A percentile compares a stretch with the other conserved stretches of the same genome.
These are phyloP conservation scores for Acleris laterana DNA, from an alignment of 2,888 invertebrate genomes.

Conservation along the genomic window DNA sequence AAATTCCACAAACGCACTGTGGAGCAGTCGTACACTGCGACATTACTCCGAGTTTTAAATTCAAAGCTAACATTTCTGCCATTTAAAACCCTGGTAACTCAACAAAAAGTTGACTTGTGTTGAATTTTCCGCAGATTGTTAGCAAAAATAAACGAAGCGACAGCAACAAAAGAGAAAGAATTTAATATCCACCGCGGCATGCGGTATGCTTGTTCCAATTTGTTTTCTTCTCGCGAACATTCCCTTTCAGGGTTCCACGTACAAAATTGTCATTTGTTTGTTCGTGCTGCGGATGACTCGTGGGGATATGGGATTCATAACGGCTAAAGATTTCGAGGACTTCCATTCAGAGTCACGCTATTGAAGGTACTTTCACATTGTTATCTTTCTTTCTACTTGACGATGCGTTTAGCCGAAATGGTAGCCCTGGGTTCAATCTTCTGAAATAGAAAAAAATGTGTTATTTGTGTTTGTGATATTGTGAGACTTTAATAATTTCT, in stretches of 20 bases:
- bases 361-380: constrained; percentile 19
- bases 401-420: too few relatives aligned
- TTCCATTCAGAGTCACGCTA: neutral
- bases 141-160: constrained; percentile 67
- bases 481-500: too few relatives aligned
- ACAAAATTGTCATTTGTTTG: constrained; percentile 52
- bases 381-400: constrained; percentile 12
- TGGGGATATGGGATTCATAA: constrained; percentile 40
- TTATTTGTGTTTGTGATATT: too few relatives aligned
- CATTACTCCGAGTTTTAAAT: constrained; percentile 48
- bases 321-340: constrained; percentile 22
- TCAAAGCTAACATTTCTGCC: constrained; percentile 60
- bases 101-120: constrained; percentile 60
- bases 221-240: constrained; percentile 71
- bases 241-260: constrained; percentile 63
- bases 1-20: neutral
- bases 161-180: constrained; percentile 73
- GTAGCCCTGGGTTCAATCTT: too few relatives aligned
- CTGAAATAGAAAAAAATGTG: too few relatives aligned
- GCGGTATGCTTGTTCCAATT: constrained; percentile 71
- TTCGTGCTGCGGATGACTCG: constrained; percentile 44
- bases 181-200: constrained; percentile 76
- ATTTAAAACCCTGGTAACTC: constrained; percentile 59
- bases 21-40: neutral
- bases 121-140: constrained; percentile 65